These are phyloP conservation scores for Tribolium castaneum DNA, from an alignment of 1,140 invertebrate genomes.

Conservation along the genomic window DNA sequence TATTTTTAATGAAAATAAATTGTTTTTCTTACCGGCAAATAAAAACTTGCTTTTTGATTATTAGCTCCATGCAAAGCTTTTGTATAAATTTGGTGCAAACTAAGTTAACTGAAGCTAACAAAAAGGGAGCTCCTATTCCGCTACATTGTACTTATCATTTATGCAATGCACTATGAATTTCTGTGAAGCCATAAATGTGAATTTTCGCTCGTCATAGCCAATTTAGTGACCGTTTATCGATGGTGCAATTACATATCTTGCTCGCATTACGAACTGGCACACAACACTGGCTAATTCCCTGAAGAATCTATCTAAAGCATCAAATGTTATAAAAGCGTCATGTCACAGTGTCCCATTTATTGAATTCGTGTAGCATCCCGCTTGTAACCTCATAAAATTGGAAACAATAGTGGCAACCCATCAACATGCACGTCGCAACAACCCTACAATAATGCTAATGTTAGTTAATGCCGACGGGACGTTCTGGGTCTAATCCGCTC, in stretches of 20 bases:
- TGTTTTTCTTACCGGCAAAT: no score
- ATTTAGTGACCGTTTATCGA: background rate
- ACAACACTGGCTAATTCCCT: background rate
- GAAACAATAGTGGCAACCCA: constrained; percentile 29
- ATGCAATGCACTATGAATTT: background rate
- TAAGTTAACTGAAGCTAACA: no score
- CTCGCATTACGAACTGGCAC: background rate
- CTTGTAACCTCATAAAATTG: constrained; percentile 25
- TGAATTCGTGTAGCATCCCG: constrained; percentile 6
- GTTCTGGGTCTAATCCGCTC: constrained; percentile 45
- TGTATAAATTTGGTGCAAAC: background rate
- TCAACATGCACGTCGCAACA: constrained; percentile 34
- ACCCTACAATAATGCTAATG: constrained; percentile 48
- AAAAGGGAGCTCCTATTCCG: background rate
- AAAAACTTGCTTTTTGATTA: no score
- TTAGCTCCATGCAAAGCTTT: no score
- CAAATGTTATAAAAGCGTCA: constrained; percentile 5
- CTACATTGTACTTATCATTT: background rate
- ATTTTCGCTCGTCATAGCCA: background rate
- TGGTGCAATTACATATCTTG: background rate
- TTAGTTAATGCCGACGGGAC: constrained; percentile 45
- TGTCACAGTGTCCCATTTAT: constrained; percentile 16
- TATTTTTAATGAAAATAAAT: background rate
- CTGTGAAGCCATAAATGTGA: background rate
- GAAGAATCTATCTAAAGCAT: constrained; percentile 6